Evolutionary conservation across 92 coral and sea anemone species (phyloP).

Genomic region (Siderastrea radians): DNA sequence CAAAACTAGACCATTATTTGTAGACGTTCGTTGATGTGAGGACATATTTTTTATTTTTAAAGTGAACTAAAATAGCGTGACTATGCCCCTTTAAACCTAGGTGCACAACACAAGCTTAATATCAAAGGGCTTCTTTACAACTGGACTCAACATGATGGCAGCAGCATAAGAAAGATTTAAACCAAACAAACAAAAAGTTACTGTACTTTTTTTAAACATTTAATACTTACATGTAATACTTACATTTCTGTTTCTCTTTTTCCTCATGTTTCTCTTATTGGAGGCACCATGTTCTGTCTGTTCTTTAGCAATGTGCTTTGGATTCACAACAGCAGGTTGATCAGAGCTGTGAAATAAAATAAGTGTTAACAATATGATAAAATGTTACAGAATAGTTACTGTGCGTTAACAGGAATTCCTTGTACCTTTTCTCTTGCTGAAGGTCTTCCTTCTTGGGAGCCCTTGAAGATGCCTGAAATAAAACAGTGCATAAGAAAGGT

Average conservation of each 20-base stretch:
- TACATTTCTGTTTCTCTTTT: constrained; percentile 44
- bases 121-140: no score
- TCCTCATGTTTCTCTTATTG: constrained; percentile 37
- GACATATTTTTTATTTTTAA: no score
- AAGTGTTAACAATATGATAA: neutral
- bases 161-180: no score
- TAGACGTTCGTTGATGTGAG: no score
- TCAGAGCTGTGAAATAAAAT: neutral
- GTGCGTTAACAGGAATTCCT: neutral
- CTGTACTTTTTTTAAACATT: no score
- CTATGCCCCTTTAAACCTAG: no score
- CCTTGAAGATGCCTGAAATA: neutral
- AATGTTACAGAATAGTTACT: neutral
- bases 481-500: neutral
- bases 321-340: constrained; percentile 6
- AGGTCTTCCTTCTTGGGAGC: neutral
- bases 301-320: neutral
- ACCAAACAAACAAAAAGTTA: no score
- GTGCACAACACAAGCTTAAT: neutral
- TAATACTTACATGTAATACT: neutral
- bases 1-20: no score
- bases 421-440: constrained; percentile 26
- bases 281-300: neutral
- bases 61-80: no score
- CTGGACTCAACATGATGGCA: no score